A percentile compares a stretch with the other conserved stretches of the same genome.
Evolutionary conservation across 2,888 invertebrate genomes (phyloP).

Genomic region (Pristionchus mayeri): DNA sequence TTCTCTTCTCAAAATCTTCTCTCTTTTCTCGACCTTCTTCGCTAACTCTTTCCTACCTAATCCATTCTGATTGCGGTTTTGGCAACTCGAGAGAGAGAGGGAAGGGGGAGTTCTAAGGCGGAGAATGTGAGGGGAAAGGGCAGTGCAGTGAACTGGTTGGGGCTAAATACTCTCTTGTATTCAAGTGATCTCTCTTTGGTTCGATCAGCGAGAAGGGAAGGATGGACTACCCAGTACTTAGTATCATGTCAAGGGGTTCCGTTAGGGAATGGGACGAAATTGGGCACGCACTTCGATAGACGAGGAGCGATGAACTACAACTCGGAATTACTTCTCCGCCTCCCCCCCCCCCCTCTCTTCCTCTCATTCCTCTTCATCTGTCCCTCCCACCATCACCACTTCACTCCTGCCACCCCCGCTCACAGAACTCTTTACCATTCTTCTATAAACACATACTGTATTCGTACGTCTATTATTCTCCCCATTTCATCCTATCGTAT

Average conservation of each 20-base stretch:
- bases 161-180: not conserved
- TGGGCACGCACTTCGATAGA: too few relatives aligned
- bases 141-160: constrained; percentile 16
- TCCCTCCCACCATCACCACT: not conserved
- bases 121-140: not conserved
- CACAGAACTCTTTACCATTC: not conserved
- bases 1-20: not conserved
- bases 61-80: constrained; percentile 44
- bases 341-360: not conserved
- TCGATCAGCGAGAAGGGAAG: not conserved
- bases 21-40: constrained; percentile 33
- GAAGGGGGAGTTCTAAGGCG: not conserved
- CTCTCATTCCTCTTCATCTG: not conserved
- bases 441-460: not conserved
- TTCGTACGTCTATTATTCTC: not conserved
- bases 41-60: not conserved
- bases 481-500: not conserved
- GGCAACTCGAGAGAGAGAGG: not conserved
- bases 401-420: not conserved
- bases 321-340: not conserved
- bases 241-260: constrained; percentile 2
- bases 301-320: too few relatives aligned
- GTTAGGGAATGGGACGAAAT: constrained; percentile 1
- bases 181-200: not conserved
- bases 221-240: not conserved